phyloP scores from a whole-genome alignment of 2,888 invertebrate species.

The Prosopocoilus inquinatus region DNA sequence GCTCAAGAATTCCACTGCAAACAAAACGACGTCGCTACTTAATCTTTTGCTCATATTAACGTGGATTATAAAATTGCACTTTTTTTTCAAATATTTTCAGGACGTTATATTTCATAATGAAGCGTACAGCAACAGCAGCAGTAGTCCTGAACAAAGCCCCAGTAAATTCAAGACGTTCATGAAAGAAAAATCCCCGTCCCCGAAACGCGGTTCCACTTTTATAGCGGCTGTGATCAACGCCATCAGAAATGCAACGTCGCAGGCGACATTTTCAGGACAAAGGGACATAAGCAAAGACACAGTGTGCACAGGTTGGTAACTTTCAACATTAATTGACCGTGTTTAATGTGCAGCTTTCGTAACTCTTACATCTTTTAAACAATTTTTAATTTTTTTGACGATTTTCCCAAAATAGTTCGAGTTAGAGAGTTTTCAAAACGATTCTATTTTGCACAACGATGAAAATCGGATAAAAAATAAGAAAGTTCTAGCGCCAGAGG shows the following conservation, averaged over 20 bases:
- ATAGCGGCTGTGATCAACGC: slow-evolving; percentile 73
- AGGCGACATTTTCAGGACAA: slow-evolving; percentile 35
- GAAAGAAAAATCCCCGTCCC: slow-evolving; percentile 53
- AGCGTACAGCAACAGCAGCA: slow-evolving; percentile 70
- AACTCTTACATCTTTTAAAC: background rate
- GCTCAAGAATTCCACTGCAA: no score
- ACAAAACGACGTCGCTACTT: background rate
- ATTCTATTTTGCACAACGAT: no score
- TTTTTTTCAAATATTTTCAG: slow-evolving; percentile 45
- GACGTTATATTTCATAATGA: slow-evolving; percentile 79
- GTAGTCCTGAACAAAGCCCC: slow-evolving; percentile 67
- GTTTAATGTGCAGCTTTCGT: no score
- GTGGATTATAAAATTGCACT: no score
- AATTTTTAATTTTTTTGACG: no score
- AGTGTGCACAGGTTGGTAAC: slow-evolving; percentile 38
- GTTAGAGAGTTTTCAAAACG: no score
- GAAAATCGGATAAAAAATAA: no score
- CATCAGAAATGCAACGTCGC: slow-evolving; percentile 59
- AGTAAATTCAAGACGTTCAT: slow-evolving; percentile 47
- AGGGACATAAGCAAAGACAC: slow-evolving; percentile 43
- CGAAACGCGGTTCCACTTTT: slow-evolving; percentile 65
- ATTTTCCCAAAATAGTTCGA: no score
- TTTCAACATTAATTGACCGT: no score
- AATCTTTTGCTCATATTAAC: background rate
- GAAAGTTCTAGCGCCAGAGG: no score